Evolutionary conservation across 2,113 vertebrate species (phyloP), one percentile per base, ranked within the genome.

Genomic region (Elaphurus davidianus): DNA sequence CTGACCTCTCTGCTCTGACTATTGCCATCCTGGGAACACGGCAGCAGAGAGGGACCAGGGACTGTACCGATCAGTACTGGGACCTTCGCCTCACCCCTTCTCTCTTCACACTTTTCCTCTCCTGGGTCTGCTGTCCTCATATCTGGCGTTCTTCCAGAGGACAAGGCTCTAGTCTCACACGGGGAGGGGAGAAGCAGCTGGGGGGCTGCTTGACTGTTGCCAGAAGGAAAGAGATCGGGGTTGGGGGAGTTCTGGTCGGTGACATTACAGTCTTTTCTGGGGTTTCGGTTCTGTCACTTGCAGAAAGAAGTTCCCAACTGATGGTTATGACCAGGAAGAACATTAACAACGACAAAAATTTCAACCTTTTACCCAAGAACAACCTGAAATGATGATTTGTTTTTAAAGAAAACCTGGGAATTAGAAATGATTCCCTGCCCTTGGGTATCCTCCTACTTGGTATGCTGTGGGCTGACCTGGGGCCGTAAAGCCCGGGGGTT

Each of bases 401-500:
- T 96, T 45, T 12, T 11, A 23, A 45, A 93, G n/a, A n/a, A 59
- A 45, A 62, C 2, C 15, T 59, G 86, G n/a, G 96, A 91, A 95
- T 95, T 91, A 94, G 87, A 96, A 97, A 90, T 55, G 87, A 1
- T 92, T 93, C 40, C 84, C 45, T 30, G 62, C 67, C 16, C 90
- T 92, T 50, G 54, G 47, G 30, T 60, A 27, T 25, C 67, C 91
- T 94, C 21, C 76, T 85, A 27, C 78, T 60, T 60, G 82, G 67
- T 19, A 36, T 59, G 79, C 43, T 57, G 67, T 0, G 2, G 43
- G 27, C 23, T 33, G 60, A 67, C 45, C 30, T 79, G 12, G 13
- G 60, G n/a, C 43, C 6, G 21, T 79, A 54, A 88, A 97, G 86
- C 50, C 67, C 7, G 0, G 15, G 84, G 60, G 47, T 28, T n/a